These are phyloP conservation scores for Drosophila percnosoma DNA, from an alignment of 2,888 invertebrate genomes.

Conservation along the genomic window DNA sequence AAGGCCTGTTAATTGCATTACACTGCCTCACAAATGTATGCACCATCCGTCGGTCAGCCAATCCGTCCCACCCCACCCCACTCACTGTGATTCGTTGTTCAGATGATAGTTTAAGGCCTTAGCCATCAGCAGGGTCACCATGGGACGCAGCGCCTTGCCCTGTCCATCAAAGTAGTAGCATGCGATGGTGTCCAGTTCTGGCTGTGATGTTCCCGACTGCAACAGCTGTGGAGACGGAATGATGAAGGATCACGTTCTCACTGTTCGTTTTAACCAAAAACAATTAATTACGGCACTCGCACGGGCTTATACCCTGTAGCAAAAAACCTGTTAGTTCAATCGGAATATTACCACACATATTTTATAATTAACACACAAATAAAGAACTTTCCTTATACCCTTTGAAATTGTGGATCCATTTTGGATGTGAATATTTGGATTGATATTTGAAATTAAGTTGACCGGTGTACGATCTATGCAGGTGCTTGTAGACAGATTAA, in stretches of 20 bases:
- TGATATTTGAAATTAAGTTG: background rate
- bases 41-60: background rate
- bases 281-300: background rate
- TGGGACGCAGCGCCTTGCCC: constrained; percentile 98
- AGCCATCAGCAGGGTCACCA: constrained; percentile 97
- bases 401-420: background rate
- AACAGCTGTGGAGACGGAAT: constrained; percentile 84
- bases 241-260: background rate
- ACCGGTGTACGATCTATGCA: background rate
- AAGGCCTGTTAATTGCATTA: constrained; percentile 58
- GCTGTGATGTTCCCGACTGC: constrained; percentile 91
- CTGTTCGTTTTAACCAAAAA: constrained; percentile 5
- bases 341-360: background rate
- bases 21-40: constrained; percentile 48
- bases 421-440: background rate
- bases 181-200: constrained; percentile 95
- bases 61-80: constrained; percentile 23
- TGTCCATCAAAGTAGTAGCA: constrained; percentile 99
- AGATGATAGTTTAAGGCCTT: constrained; percentile 96
- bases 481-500: too few species aligned
- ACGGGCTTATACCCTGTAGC: background rate
- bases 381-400: too few species aligned
- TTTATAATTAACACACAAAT: background rate
- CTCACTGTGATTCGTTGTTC: constrained; percentile 93
- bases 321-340: background rate